Conservation (phyloP, 1,140 invertebrate genomes). For the Zaprionus kolodkinae region DNA sequence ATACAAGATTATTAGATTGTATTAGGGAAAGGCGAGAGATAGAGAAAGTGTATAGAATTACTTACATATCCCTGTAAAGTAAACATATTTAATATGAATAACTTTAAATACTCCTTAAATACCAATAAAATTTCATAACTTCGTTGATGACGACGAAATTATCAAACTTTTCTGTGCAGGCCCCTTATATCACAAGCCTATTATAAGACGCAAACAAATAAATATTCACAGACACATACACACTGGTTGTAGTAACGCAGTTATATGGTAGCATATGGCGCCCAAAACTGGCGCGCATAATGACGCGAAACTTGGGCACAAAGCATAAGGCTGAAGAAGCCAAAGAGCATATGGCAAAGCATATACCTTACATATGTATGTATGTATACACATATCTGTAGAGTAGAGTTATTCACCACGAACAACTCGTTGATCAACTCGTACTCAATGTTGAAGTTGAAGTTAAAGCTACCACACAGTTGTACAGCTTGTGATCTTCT, state of each 20-base stretch:
- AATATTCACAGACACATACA: conserved; percentile 14
- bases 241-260: conserved; percentile 27
- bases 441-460: neutral
- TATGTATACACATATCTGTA: neutral
- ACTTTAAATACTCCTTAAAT: neutral
- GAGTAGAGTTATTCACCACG: conserved; percentile 46
- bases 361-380: neutral
- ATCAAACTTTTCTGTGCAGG: conserved; percentile 9
- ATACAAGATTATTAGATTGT: conserved; percentile 3
- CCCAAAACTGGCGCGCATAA: conserved; percentile 67
- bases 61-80: neutral
- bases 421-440: conserved; percentile 29
- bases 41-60: neutral
- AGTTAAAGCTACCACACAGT: conserved; percentile 3
- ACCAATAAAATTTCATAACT: neutral
- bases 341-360: conserved; percentile 3
- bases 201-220: conserved; percentile 8
- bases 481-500: conserved; percentile 22
- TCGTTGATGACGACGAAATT: neutral
- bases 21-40: neutral
- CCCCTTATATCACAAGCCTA: conserved; percentile 9
- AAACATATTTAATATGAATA: neutral
- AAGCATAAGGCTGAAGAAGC: conserved; percentile 50
- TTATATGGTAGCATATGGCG: conserved; percentile 55
- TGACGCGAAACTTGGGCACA: conserved; percentile 66